Base-by-base conservation (phyloP, 2,888 invertebrate genomes). In the Drosophila mettleri region DNA sequence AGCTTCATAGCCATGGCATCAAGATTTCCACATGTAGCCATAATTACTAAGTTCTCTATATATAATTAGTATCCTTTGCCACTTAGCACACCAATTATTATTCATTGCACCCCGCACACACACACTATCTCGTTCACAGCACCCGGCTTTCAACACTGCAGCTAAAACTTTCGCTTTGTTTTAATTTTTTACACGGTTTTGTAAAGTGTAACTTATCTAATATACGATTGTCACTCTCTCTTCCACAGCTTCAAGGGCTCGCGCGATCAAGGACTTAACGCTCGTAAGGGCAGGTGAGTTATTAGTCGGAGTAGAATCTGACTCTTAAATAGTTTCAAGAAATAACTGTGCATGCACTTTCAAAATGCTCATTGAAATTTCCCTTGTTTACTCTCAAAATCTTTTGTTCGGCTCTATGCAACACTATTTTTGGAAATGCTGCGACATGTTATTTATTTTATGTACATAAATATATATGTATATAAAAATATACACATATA, bases 201-300 rank as follows among this genome's bases (percentile, higher is more conserved):
- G 16, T 22, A 10, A 4, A 7, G 6, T 31, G 0, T 10, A 63
- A 36, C 12, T 67, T 43, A 9, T 14, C 34, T 69, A 54, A 78
- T 27, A 20, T 22, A 12, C 14, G n/a, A n/a, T 3, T 48, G 34
- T 39, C 31, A 38, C 9, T 49, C 22, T 67, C 49, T 48, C 27
- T 43, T 63, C 31, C 60, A 86, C 93, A 94, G 94, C 93, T 94
- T 94, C 93, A 94, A 94, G 92, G 94, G 94, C 89, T 94, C 94
- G 63, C 93, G 94, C 74, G 94, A 94, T 89, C 92, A 94, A 71
- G 93, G 94, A 78, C 93, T 94, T 10, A 92, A 93, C 64, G 85
- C 90, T 62, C 90, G 92, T 72, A 91, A 91, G 80, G 89, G 91
- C 78, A 92, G 92, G 92, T 92, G 80, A 89, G 90, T 90, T 62